These are phyloP conservation scores for Megathymus violae DNA, from an alignment of 1,140 invertebrate species.

Conservation along the genomic window DNA sequence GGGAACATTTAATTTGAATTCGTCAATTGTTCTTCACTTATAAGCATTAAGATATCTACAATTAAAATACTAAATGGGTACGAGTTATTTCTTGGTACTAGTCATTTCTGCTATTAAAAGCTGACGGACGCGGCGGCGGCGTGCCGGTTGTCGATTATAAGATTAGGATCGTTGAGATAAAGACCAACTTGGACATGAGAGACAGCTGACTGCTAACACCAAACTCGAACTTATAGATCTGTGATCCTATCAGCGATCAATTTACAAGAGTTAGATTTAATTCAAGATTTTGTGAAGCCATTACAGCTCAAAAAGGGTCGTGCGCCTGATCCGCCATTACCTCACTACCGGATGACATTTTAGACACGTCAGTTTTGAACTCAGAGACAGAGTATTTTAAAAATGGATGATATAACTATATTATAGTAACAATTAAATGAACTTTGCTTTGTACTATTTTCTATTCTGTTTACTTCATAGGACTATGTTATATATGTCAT, in stretches of 20 bases:
- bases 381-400: too few species aligned
- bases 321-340: slow-evolving; percentile 13
- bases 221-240: slow-evolving; percentile 18
- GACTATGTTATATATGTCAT: too few species aligned
- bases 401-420: too few species aligned
- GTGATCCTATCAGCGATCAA: slow-evolving; percentile 28
- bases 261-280: slow-evolving; percentile 35
- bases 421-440: too few species aligned
- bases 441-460: too few species aligned
- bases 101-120: slow-evolving; percentile 23
- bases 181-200: slow-evolving; percentile 20
- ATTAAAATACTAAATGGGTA: slow-evolving; percentile 4
- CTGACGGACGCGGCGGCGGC: too few species aligned
- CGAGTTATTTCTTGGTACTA: neutral
- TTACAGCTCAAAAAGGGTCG: slow-evolving; percentile 17
- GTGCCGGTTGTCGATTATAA: slow-evolving; percentile 28
- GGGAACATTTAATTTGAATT: too few species aligned
- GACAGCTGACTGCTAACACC: slow-evolving; percentile 33
- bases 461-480: too few species aligned
- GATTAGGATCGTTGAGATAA: slow-evolving; percentile 27
- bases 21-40: slow-evolving; percentile 30
- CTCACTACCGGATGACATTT: neutral
- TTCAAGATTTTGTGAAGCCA: slow-evolving; percentile 20
- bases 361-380: too few species aligned
- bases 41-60: slow-evolving; percentile 17